Base-by-base conservation (phyloP, 2,888 invertebrate species). In the Eupithecia tripunctaria region DNA sequence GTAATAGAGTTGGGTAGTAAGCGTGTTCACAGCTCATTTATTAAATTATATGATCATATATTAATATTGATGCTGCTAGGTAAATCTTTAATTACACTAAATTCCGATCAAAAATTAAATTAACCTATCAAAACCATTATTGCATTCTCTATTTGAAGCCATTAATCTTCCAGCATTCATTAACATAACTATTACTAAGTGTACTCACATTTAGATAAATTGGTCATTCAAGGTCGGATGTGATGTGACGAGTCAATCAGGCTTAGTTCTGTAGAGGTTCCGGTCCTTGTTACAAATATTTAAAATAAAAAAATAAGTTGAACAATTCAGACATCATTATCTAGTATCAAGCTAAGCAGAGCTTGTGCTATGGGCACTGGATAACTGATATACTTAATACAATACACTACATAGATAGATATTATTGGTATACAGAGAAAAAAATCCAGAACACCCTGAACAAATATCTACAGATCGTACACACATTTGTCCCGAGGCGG, bases 81-180 rank as follows among this genome's bases (percentile, higher is more conserved):
- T 2, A 21, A 2, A 1, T 25, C 12, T 56, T 56, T 25, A 56
- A 56, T 56, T 25, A 25, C 2, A 56, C 4, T 56, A 56, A 25
- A 56, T 25, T 56, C 25, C 25, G 21, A 21, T 51, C 10, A 51
- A 51, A 21, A 15, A 51, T 51, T 10, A 51, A 25, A 56, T 56
- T 25, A 51, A 25, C 56, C 56, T 56, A 56, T 25, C 14, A 56
- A 25, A 56, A 25, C 25, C 25, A 56, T 56, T 56, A 56, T 56
- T 38, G 38, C 64, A 18, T 63, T 60, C 67, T 65, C 43, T 68
- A 56, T 32, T 67, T 51, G 15, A 38, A 71, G 38, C 51, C 38
- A 74, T 74, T 66, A 56, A 74, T 74, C 74, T 66, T 63, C 25
- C 36, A 64, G 36, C 67, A 67, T 65, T 68, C 51, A 74, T 74